phyloP scores from a whole-genome alignment of 2,888 invertebrate genomes.

The Lasioglossum malachurum region DNA sequence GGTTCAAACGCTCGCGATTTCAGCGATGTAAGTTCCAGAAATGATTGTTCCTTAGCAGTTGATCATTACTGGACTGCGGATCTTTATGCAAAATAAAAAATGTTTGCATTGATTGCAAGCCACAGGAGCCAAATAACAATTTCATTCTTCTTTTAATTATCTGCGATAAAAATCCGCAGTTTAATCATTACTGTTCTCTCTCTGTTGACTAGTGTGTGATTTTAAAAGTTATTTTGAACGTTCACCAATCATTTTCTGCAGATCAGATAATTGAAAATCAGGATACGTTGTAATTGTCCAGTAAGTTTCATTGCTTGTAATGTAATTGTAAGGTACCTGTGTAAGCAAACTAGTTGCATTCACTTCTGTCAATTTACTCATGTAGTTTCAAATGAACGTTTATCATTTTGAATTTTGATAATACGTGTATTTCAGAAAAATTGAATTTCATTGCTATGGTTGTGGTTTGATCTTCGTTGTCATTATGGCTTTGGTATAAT shows the following conservation, averaged over 20 bases:
- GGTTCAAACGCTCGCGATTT: background rate
- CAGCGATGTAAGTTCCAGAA: background rate
- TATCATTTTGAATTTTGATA: background rate
- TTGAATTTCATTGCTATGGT: background rate
- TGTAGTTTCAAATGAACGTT: background rate
- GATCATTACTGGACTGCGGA: background rate
- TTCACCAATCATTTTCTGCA: background rate
- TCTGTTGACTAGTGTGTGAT: background rate
- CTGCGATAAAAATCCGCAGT: too few relatives aligned
- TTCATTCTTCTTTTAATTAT: too few relatives aligned
- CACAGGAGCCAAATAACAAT: too few relatives aligned
- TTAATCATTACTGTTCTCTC: background rate
- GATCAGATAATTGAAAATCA: background rate
- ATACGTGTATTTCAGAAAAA: background rate
- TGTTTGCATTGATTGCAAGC: too few relatives aligned
- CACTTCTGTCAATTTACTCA: background rate
- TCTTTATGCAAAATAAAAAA: too few relatives aligned
- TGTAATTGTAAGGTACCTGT: background rate
- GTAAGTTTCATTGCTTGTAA: background rate
- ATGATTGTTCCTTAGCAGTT: background rate
- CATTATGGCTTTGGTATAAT: background rate
- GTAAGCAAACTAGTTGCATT: background rate
- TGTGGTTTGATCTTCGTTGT: background rate
- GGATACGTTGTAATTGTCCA: background rate
- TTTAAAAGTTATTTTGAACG: background rate